These are phyloP conservation scores for Lytechinus variegatus DNA, from an alignment of 35 echinoderm and acorn worm species.

Conservation along the genomic window DNA sequence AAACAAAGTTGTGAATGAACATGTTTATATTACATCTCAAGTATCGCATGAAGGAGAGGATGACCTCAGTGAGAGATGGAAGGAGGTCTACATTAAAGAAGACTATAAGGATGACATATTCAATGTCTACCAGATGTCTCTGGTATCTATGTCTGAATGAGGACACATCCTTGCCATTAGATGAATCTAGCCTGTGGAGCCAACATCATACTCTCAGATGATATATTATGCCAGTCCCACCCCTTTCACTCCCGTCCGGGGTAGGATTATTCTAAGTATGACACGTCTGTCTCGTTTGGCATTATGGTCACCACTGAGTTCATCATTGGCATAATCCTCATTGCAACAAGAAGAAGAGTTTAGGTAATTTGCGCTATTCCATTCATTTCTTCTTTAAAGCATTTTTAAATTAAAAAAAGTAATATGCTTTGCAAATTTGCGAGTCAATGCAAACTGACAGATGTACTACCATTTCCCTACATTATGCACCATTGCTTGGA, in stretches of 20 bases:
- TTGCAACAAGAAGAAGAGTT: not conserved
- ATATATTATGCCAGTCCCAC: not conserved
- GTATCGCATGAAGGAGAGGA: not conserved
- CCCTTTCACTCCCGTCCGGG: not conserved
- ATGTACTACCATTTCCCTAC: too few species aligned
- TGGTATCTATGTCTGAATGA: not conserved
- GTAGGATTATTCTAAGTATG: not conserved
- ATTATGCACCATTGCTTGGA: too few species aligned
- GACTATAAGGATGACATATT: not conserved
- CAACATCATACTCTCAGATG: not conserved
- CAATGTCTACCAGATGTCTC: constrained; percentile 10
- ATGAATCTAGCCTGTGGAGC: not conserved
- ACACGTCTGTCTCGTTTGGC: not conserved
- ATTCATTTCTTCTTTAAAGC: too few species aligned
- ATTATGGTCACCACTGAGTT: not conserved
- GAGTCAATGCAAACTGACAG: too few species aligned
- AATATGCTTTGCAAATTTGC: too few species aligned
- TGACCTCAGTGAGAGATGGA: not conserved
- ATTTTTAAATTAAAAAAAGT: too few species aligned
- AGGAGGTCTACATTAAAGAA: not conserved
- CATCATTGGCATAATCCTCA: not conserved
- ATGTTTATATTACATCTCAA: not conserved
- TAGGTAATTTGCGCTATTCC: too few species aligned
- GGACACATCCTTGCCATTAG: not conserved
- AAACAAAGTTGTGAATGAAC: not conserved